Conservation (phyloP, 53 echinoderm and acorn worm species). For the Mesocentrotus franciscanus region DNA sequence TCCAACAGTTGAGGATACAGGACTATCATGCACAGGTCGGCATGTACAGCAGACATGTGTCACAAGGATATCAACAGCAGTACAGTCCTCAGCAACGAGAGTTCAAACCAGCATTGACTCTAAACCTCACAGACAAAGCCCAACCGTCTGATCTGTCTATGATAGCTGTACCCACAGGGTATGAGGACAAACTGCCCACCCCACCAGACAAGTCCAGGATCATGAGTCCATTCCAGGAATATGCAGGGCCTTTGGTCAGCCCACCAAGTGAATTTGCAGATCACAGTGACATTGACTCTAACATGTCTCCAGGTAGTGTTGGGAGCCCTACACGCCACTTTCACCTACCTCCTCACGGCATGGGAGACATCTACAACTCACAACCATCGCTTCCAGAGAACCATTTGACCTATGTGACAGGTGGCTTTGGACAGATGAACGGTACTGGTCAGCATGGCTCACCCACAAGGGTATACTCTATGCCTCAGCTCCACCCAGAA, state of each 20-base stretch:
- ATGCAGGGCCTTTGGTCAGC: slow-evolving; percentile 80
- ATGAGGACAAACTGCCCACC: slow-evolving; percentile 58
- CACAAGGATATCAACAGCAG: slow-evolving; percentile 66
- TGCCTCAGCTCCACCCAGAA: slow-evolving; percentile 78
- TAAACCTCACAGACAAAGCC: slow-evolving; percentile 54
- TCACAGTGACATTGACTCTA: slow-evolving; percentile 94
- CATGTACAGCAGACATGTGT: slow-evolving; percentile 64
- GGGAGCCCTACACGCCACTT: slow-evolving; percentile 92
- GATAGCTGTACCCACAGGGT: slow-evolving; percentile 66
- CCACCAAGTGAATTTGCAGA: slow-evolving; percentile 98
- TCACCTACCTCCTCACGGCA: slow-evolving; percentile 73
- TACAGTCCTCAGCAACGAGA: slow-evolving; percentile 52
- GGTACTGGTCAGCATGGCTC: slow-evolving; percentile 48
- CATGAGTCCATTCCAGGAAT: slow-evolving; percentile 64
- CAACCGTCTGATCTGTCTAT: slow-evolving; percentile 64
- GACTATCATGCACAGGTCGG: slow-evolving; percentile 44
- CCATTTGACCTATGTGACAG: slow-evolving; percentile 69
- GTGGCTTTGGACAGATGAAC: slow-evolving; percentile 64
- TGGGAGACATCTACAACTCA: slow-evolving; percentile 72
- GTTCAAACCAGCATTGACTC: slow-evolving; percentile 34
- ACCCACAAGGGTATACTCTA: slow-evolving; percentile 69
- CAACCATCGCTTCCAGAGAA: slow-evolving; percentile 77
- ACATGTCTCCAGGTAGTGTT: slow-evolving; percentile 85
- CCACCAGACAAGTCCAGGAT: slow-evolving; percentile 50
- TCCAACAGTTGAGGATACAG: slow-evolving; percentile 82